These are phyloP conservation scores for Luffia ferchaultella DNA, from an alignment of 2,888 invertebrate genomes.

Conservation along the genomic window DNA sequence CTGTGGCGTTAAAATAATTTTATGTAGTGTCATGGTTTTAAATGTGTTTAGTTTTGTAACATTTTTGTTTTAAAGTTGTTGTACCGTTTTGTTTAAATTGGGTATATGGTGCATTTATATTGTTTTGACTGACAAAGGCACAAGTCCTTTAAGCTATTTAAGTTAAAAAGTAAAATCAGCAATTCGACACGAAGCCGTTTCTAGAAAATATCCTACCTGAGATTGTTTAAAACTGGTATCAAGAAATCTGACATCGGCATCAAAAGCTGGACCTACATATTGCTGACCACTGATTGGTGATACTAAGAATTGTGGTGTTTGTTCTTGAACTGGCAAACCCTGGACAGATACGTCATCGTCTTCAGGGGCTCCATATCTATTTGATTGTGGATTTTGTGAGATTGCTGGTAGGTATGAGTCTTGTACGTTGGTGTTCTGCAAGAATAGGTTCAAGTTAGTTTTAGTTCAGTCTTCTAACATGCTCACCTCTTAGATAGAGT, in stretches of 20 bases:
- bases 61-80: too few relatives aligned
- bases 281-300: constrained; percentile 50
- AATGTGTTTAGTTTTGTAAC: too few relatives aligned
- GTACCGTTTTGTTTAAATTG: too few relatives aligned
- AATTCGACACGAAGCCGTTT: too few relatives aligned
- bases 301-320: constrained; percentile 39
- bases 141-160: too few relatives aligned
- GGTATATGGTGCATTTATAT: too few relatives aligned
- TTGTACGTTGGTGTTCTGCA: not conserved
- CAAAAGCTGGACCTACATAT: constrained; percentile 38
- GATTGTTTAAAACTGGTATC: constrained; percentile 34
- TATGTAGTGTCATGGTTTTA: not conserved
- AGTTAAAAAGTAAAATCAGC: too few relatives aligned
- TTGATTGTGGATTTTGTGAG: not conserved
- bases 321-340: constrained; percentile 42
- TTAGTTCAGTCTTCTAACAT: too few relatives aligned
- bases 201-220: too few relatives aligned
- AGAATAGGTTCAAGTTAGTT: too few relatives aligned
- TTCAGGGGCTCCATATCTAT: not conserved
- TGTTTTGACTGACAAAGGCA: too few relatives aligned
- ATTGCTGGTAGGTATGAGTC: constrained; percentile 3
- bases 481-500: too few relatives aligned
- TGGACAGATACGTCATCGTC: constrained; percentile 48
- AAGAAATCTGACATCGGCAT: constrained; percentile 35
- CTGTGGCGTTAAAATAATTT: constrained; percentile 20